These are phyloP conservation scores for Ectemnius lituratus DNA, from an alignment of 2,888 invertebrate genomes.

Conservation along the genomic window DNA sequence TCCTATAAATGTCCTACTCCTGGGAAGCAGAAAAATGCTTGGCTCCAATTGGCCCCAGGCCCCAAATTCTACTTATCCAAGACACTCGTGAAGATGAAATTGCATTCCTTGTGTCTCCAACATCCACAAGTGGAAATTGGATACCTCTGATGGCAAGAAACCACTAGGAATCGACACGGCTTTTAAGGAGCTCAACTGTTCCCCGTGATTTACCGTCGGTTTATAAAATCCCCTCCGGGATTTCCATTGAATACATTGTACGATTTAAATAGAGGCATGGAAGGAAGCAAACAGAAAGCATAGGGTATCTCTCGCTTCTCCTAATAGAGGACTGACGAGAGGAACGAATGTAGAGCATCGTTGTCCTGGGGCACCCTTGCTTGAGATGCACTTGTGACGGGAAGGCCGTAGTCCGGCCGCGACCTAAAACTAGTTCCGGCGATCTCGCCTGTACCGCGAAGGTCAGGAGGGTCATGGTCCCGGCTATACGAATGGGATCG, in stretches of 20 bases:
- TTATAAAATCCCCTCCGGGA: no score
- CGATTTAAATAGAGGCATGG: no score
- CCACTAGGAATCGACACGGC: neutral
- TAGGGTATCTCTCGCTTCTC: conserved; percentile 17
- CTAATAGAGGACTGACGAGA: conserved; percentile 8
- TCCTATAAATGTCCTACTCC: conserved; percentile 3
- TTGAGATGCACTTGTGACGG: neutral
- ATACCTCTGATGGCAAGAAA: neutral
- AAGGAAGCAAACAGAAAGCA: neutral
- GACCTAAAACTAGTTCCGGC: conserved; percentile 57
- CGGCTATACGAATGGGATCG: conserved; percentile 58
- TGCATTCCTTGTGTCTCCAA: neutral
- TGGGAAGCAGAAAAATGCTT: neutral
- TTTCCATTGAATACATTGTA: no score
- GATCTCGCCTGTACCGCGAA: conserved; percentile 30
- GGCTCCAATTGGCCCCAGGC: neutral
- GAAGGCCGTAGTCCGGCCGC: conserved; percentile 52
- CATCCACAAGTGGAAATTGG: neutral
- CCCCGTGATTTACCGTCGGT: no score
- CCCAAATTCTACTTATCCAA: neutral
- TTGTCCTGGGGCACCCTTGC: neutral
- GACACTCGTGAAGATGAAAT: neutral
- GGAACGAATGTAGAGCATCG: neutral
- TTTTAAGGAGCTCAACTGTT: neutral
- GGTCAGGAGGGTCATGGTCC: conserved; percentile 70